Evolutionary conservation across 2,113 vertebrate genomes (phyloP).

Genomic region (Aptenodytes patagonicus): DNA sequence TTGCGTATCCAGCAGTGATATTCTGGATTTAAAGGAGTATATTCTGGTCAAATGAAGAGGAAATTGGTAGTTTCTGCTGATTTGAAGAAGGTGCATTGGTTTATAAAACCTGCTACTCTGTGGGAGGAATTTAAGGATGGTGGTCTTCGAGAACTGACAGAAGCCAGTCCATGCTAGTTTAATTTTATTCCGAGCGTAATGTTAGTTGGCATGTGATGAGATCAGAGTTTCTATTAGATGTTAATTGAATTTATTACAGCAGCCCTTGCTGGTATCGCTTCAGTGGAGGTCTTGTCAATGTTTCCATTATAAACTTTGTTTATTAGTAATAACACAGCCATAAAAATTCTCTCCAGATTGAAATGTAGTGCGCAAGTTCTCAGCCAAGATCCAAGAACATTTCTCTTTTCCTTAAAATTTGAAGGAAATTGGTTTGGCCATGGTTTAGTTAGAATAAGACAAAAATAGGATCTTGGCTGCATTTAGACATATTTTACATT

Average conservation of each 20-base stretch:
- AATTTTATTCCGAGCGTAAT: neutral
- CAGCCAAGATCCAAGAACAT: neutral
- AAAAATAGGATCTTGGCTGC: constrained; percentile 28
- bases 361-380: neutral
- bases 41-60: neutral
- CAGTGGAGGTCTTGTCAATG: neutral
- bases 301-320: constrained; percentile 46
- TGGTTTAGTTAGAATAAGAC: constrained; percentile 29
- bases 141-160: neutral
- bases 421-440: constrained; percentile 32
- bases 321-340: constrained; percentile 29
- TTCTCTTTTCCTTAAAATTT: constrained; percentile 38
- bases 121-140: neutral
- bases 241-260: constrained; percentile 37
- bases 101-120: neutral
- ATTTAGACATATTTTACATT: constrained; percentile 32
- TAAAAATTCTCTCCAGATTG: constrained; percentile 39
- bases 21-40: neutral
- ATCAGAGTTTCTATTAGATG: constrained; percentile 21
- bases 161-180: neutral
- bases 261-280: neutral
- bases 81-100: neutral
- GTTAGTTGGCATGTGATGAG: neutral
- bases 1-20: neutral
- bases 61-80: neutral